Evolutionary conservation across 2,888 invertebrate species (phyloP), one percentile per base, ranked within the genome.

Genomic region (Dicyrtoma fusca): DNA sequence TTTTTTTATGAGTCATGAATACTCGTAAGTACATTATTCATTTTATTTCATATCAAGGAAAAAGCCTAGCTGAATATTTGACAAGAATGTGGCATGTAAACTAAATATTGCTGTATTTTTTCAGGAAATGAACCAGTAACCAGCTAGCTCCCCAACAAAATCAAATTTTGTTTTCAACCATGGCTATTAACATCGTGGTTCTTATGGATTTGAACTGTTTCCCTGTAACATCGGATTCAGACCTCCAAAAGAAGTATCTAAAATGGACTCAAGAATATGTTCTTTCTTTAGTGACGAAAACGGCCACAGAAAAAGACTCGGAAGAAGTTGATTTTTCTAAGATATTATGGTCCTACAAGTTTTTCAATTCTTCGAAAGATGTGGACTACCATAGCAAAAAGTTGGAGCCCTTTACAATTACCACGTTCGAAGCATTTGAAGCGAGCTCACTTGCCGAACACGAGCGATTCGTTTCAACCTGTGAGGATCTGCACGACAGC

Each of bases 331-430:
- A 73, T 34, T 74, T 65, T 47, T 61, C 75, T 0, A 55, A 69
- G 17, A 74, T 75, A 4, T 65, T 74, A 21, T 79, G 78, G 78
- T 65, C 76, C 5, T 76, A 72, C 45, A 76, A 76, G 26, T 75
- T 77, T 65, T 79, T 72, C 61, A 74, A 77, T 44, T 72, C 74
- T 17, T 70, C 74, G 0, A 72, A 69, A 19, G 76, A 74, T 55
- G 69, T 75, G 1, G 73, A 75, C 21, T 75, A 73, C 13, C 73
- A 73, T 57, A 74, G 74, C 3, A 72, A 73, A 3, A 17, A 59
- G 11, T 76, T 79, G 44, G 21, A 73, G 14, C 74, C 74, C 6
- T 72, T 79, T 59, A 73, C 73, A 23, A 44, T 71, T 11, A 69
- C 71, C 10, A 72, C 74, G 0, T 72, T 77, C 49, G 65, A 65